Evolutionary conservation across 2,113 vertebrate species (phyloP).

Genomic region (Calyptomena viridis): DNA sequence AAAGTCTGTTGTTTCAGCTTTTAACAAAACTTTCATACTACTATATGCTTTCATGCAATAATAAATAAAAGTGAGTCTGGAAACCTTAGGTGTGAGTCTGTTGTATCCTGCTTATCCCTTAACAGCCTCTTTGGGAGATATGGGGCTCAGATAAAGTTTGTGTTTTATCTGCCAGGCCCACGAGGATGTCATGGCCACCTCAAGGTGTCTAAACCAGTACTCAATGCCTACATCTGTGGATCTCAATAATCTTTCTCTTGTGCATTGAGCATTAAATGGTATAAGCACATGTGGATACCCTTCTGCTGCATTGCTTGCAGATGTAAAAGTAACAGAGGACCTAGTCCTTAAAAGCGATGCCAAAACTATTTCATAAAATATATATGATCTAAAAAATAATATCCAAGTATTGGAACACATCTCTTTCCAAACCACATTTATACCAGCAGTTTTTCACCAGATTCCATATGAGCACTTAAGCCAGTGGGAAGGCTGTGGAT

Average conservation of each 20-base stretch:
- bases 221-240: neutral
- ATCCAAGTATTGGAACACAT: neutral
- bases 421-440: slow-evolving; percentile 16
- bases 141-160: neutral
- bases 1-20: neutral
- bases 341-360: neutral
- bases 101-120: neutral
- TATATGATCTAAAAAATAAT: neutral
- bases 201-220: neutral
- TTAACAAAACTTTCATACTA: neutral
- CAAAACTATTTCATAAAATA: neutral
- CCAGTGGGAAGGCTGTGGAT: neutral
- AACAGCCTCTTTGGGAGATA: neutral
- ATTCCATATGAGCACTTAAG: neutral
- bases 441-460: neutral
- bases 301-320: neutral
- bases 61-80: neutral
- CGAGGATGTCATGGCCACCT: neutral
- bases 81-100: neutral
- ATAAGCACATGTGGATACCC: neutral
- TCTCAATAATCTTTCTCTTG: neutral
- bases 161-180: neutral
- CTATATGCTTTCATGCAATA: neutral
- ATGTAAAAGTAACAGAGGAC: neutral
- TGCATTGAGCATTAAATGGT: neutral